Base-by-base conservation (phyloP, 2,113 vertebrate genomes). In the Gobiocypris rarus region DNA sequence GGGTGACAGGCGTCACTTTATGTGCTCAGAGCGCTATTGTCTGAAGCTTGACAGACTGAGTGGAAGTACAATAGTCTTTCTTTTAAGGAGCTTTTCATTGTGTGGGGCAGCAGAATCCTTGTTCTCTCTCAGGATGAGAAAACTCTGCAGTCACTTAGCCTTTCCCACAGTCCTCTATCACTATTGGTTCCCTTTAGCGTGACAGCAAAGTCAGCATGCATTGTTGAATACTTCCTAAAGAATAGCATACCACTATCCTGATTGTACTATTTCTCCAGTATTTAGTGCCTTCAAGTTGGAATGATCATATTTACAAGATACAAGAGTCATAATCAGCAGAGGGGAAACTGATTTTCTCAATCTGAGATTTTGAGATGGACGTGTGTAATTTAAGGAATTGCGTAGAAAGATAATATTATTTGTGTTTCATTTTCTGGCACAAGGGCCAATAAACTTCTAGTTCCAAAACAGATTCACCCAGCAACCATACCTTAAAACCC, bases 41-140 rank as follows among this genome's bases (percentile, higher is more conserved):
- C 87, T 87, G 86, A 91, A 89, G 88, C 81, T 81, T 84, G 83
- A 87, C 86, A 54, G 63, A 61, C 78, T 75, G 81, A 87, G 84
- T 81, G 58, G 59, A 69, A 50, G 43, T 80, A 70, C 93, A 96
- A 95, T 94, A 95, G 94, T 95, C 95, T 82, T 95, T 94, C 93
- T 92, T 93, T 94, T 94, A 89, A 84, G 89, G 90, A 75, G 89
- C 89, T 80, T 86, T 90, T 96, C 95, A 95, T 95, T 94, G 91
- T 90, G 94, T 93, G 93, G 95, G 94, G 94, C 96, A 93, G 93
- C 94, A 95, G 92, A 94, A 94, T 93, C 94, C 84, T 87, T 92
- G 82, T 94, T 80, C 69, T 78, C 28, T 85, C 73, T 69, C 89
- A 91, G 91, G 95, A 95, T 94, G 92, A 92, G 88, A 93, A 90